phyloP scores from a whole-genome alignment of 2,113 vertebrate genomes.

The Ailurus styani region DNA sequence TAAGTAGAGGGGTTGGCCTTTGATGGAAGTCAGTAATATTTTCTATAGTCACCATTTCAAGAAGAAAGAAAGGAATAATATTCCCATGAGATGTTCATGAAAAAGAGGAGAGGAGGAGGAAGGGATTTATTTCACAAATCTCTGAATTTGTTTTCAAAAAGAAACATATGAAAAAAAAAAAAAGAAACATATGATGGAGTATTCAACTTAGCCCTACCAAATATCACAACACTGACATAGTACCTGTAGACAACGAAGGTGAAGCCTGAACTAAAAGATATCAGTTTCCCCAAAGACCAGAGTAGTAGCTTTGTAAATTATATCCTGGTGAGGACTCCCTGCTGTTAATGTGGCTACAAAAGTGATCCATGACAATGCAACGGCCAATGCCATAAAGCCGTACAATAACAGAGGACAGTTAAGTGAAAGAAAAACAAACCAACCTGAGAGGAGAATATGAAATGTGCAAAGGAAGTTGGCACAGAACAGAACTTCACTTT shows the following conservation, averaged over 20 bases:
- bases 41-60: background rate
- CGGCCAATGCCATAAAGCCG: background rate
- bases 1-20: background rate
- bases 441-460: background rate
- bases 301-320: background rate
- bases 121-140: background rate
- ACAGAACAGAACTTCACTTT: background rate
- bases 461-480: background rate
- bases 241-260: background rate
- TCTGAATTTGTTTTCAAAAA: background rate
- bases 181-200: background rate
- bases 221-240: background rate
- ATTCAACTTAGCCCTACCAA: background rate
- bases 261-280: background rate
- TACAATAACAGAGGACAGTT: background rate
- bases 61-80: background rate
- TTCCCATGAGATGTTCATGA: background rate
- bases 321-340: background rate
- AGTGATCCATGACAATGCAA: background rate
- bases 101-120: background rate
- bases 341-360: background rate
- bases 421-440: background rate
- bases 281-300: background rate
- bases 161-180: too few relatives aligned
- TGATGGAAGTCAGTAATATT: background rate